Percentiles rank a stretch among this genome's conserved stretches.
These are phyloP conservation scores for Elgaria multicarinata DNA, from an alignment of 2,113 vertebrate species.

Conservation along the genomic window DNA sequence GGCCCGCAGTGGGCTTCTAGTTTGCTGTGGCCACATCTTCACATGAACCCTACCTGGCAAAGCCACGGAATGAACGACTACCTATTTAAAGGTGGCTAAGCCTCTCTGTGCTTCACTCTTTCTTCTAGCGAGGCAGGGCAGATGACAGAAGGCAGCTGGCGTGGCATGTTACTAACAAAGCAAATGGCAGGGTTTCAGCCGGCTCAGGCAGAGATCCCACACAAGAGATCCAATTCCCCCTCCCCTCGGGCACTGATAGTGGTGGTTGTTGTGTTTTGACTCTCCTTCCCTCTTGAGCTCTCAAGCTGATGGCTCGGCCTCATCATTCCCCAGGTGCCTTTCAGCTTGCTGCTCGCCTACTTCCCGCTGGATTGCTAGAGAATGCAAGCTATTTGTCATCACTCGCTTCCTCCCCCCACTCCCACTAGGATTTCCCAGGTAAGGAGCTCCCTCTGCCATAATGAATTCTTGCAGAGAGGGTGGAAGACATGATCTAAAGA, in stretches of 20 bases:
- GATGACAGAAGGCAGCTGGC: constrained; percentile 38
- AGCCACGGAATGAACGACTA: neutral
- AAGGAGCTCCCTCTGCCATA: constrained; percentile 32
- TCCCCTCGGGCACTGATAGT: constrained; percentile 25
- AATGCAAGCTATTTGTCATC: constrained; percentile 56
- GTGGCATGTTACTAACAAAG: constrained; percentile 65
- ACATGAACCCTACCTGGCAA: neutral
- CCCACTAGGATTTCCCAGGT: constrained; percentile 57
- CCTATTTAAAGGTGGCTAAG: neutral
- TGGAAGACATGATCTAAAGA: neutral
- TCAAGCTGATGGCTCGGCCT: constrained; percentile 31
- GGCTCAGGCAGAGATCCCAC: constrained; percentile 53
- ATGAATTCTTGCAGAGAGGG: neutral
- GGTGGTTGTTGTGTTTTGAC: constrained; percentile 61
- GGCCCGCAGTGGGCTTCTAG: neutral
- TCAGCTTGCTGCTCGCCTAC: constrained; percentile 31
- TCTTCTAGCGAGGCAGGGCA: constrained; percentile 29
- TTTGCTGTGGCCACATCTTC: accelerated
- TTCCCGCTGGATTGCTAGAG: constrained; percentile 30
- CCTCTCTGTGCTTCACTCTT: neutral
- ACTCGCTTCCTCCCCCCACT: constrained; percentile 50
- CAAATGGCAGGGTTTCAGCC: constrained; percentile 68
- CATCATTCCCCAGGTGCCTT: constrained; percentile 49
- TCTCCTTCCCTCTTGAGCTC: constrained; percentile 20
- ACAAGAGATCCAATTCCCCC: constrained; percentile 60